Base-by-base conservation (phyloP, 2,888 invertebrate species). In the Scrobipalpa atriplicella region DNA sequence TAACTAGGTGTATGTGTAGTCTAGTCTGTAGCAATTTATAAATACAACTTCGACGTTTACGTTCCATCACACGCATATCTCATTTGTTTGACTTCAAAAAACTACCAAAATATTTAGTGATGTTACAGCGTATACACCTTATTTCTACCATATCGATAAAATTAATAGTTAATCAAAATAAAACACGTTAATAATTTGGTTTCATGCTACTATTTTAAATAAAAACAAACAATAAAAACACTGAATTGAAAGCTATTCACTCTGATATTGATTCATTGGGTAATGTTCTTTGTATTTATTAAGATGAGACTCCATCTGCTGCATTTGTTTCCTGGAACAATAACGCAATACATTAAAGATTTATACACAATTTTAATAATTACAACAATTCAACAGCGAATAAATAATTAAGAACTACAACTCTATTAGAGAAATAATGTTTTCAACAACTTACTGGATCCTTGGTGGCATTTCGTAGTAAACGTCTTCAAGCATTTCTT, bases 401-500 rank as follows among this genome's bases (percentile, higher is more conserved):
- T 29, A 21, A n/a, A n/a, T 18, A 39, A 18, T 38, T 29, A 36
- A n/a, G n/a, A n/a, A n/a, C n/a, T n/a, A n/a, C 98, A 65, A 99
- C 95, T 78, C 99, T 98, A n/a, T n/a, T n/a, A 52, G 56, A 16
- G n/a, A n/a, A 43, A 38, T 52, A 41, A 11, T 21, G n/a, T 41
- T 41, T 61, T 58, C 61, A 60, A 67, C 6, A 67, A 88, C 93
- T 91, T 83, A 96, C 95, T 90, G 91, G 58, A 99, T 91, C 82
- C 97, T 95, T 5, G 93, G 85, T 0, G 98, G 98, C 94, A 98
- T 95, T 67, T 96, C 95, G 70, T 95, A 94, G 81, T 99, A 99
- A 8, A 99, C 99, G 80, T 98, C 99, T 68, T 95, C 95, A 73
- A 99, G 97, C 95, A 99, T 95, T 88, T 98, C 96, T 73, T 94